Evolutionary conservation across 2,113 vertebrate genomes (phyloP), one percentile per base, ranked within the genome.

Genomic region (Pipra filicauda): DNA sequence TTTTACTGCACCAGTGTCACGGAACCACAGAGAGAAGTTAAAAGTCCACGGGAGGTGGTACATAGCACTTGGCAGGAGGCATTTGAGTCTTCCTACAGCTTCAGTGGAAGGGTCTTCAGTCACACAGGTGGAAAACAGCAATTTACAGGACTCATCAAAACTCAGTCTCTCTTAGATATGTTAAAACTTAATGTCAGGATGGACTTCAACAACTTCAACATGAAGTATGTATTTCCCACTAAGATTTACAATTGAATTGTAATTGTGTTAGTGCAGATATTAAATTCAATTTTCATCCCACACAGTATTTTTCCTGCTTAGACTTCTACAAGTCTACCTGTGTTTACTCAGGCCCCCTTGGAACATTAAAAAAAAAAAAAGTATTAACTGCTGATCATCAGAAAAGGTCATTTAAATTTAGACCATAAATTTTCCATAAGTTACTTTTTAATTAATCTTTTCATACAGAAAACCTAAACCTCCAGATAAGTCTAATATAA

Each of bases 371-470:
- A 57, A 21, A 6, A 6, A 39, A 49, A 48, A 59, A 51, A 0
- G 4, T 31, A 73, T 73, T 64, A 65, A 91, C 65, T 61, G 57
- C 35, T 51, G 14, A 81, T 69, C 20, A 85, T 76, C 31, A 89
- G 35, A 77, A 92, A 89, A 88, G 43, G 48, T 28, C 66, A 64
- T 64, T 59, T 58, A 86, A 61, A 83, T 88, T 83, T 46, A 77
- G 35, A 74, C 6, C 19, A 67, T 5, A 58, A 41, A 62, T 88
- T 51, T 81, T 81, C 30, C 19, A 0, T 46, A 71, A 46, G 35
- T 74, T 78, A 67, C 49, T 76, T 94, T 84, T 94, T 78, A 85
- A 87, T 71, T 85, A 93, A 89, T 28, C 26, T 93, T 91, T 81
- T 78, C 77, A 69, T 9, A 78, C 0, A 64, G 14, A 87, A 49